Evolutionary conservation across 2,113 vertebrate genomes (phyloP), one percentile per base, ranked within the genome.

Genomic region (Bos indicus): DNA sequence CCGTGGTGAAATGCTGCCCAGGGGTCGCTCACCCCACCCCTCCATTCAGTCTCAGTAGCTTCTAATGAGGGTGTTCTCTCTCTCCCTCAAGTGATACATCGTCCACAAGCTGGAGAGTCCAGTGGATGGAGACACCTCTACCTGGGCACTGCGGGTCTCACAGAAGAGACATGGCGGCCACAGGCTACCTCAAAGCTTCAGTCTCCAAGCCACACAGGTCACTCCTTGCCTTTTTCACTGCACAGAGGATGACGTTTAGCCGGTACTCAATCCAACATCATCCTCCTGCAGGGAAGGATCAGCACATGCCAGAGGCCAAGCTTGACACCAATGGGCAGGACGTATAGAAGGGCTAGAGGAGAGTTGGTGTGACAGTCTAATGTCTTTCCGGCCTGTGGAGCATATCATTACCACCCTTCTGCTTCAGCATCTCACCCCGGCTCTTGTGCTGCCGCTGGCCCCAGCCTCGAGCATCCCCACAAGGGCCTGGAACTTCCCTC

Each of bases 351-450:
- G 30, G 52, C n/a, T 9, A 25, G 77, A 78, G 85, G 23, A 30
- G 54, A 59, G 1, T 52, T 7, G n/a, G 33, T 77, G 40, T 13
- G n/a, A 1, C 7, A 12, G 33, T 15, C 17, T 7, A 51, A 3
- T 12, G 13, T 43, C 2, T 15, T 3, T 48, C 43, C 16, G 0
- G 12, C 16, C 11, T 26, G 16, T 4, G 7, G 80, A 36, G 15
- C 6, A 3, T 17, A 3, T 17, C 0, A 2, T 9, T 3, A 19
- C 12, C 1, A 43, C 6, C 56, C 54, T 19, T n/a, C 14, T 25
- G 28, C n/a, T 23, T 25, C 8, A 5, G 13, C 21, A 28, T 2
- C 36, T n/a, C 6, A 8, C 56, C 16, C 30, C 2, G 0, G 28
- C 40, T 87, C 80, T 19, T 26, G 23, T 19, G 59, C 13, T 7